Evolutionary conservation across 2,113 vertebrate species (phyloP), one percentile per base, ranked within the genome.

Genomic region (Mesitornis unicolor): DNA sequence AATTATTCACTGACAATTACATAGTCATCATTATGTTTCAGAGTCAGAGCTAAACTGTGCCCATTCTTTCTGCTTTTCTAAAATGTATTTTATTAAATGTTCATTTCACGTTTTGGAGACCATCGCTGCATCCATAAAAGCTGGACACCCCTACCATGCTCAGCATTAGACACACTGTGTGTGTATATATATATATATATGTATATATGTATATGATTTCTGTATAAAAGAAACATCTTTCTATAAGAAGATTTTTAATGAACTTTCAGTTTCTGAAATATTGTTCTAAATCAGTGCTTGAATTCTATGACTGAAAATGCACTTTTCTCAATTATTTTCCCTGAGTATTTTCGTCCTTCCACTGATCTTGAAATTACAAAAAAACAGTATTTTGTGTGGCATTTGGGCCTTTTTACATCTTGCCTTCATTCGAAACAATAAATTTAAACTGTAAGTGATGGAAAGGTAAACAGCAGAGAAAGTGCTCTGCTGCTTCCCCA

Each of bases 161-260:
- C 67, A 45, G 35, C 43, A 70, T 47, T 35, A 78, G 68, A 50
- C 13, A 54, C 10, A 12, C 4, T 29, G 3, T 13, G 7, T 26
- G 6, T 48, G 6, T 24, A 8, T 12, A 11, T 28, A 1, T 15
- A 8, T 65, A 2, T 36, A 1, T 64, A 2, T 11, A 12, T 2
- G 13, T 11, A 4, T 13, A 11, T 14, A 2, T n/a, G 43, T 50
- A 26, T 51, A 51, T 28, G 45, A 45, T 3, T 64, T 77, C 42
- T 29, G 31, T 11, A 5, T 16, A 35, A 75, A 33, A 7, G 24
- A 87, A 82, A 43, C 11, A 50, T 16, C 8, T 54, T 69, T 59
- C 19, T 25, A 42, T 16, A 50, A 5, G 65, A 70, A 25, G 9
- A 63, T 29, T 70, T 60, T 36, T 20, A 42, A 59, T 25, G 4